Conservation (phyloP, 2,113 vertebrate genomes). For the Sorex fumeus region DNA sequence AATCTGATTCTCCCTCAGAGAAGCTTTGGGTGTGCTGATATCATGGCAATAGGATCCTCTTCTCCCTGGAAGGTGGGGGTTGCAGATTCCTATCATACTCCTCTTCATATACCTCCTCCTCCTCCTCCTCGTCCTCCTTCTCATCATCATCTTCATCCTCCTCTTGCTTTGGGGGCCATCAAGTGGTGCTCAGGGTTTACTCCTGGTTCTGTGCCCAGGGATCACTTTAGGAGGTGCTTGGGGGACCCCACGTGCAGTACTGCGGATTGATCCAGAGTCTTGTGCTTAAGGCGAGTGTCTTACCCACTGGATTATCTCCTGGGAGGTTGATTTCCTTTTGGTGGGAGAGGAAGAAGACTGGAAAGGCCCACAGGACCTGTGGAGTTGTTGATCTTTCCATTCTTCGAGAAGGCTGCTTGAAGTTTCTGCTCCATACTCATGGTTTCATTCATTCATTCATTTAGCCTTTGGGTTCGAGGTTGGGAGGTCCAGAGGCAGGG, state of each 20-base stretch:
- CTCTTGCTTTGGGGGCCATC: too few relatives aligned
- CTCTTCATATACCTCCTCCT: too few relatives aligned
- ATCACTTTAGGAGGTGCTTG: too few relatives aligned
- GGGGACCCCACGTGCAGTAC: too few relatives aligned
- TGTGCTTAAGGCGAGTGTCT: too few relatives aligned
- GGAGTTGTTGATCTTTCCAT: not conserved
- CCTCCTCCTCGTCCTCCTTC: too few relatives aligned
- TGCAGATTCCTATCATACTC: too few relatives aligned
- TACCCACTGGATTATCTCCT: too few relatives aligned
- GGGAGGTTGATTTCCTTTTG: not conserved
- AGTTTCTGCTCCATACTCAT: not conserved
- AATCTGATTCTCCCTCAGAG: not conserved
- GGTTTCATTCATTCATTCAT: conserved; percentile 18
- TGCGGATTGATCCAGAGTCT: too few relatives aligned
- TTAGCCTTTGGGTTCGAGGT: not conserved
- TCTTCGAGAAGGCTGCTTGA: not conserved
- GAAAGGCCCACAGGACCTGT: not conserved
- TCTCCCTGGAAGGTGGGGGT: not conserved
- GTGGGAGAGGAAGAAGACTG: not conserved
- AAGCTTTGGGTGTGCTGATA: not conserved
- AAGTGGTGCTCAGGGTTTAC: too few relatives aligned
- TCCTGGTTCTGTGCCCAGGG: too few relatives aligned
- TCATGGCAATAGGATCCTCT: not conserved
- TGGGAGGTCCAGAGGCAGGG: not conserved
- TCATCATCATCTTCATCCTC: too few relatives aligned